phyloP scores from a whole-genome alignment of 2,113 vertebrate species.

The Canis aureus region DNA sequence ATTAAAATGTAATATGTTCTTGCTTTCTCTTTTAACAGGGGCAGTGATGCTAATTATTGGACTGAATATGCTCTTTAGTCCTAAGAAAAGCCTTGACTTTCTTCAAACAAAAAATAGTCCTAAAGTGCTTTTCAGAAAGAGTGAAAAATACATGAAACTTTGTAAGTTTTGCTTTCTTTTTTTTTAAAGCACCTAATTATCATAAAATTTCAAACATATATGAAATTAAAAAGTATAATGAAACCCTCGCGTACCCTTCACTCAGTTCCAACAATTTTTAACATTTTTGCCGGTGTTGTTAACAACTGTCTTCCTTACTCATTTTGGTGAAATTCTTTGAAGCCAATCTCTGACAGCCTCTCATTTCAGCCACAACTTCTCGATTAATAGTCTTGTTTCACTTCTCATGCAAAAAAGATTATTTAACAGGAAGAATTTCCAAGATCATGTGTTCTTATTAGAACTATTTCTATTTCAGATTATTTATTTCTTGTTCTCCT shows the following conservation, averaged over 20 bases:
- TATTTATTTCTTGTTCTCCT: neutral
- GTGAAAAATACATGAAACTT: slow-evolving; percentile 84
- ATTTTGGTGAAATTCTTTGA: neutral
- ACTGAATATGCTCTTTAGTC: slow-evolving; percentile 74
- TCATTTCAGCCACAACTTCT: slow-evolving; percentile 1
- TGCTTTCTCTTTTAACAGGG: slow-evolving; percentile 81
- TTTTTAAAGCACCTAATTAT: neutral
- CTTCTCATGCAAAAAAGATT: slow-evolving; percentile 2
- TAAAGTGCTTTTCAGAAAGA: slow-evolving; percentile 82
- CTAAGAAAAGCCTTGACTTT: slow-evolving; percentile 81
- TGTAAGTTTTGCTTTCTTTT: slow-evolving; percentile 84
- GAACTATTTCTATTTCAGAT: neutral
- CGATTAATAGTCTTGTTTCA: slow-evolving; percentile 32
- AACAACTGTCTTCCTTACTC: neutral
- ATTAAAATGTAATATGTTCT: slow-evolving; percentile 47
- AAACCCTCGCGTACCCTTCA: neutral
- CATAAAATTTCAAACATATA: neutral
- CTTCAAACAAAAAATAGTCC: slow-evolving; percentile 83
- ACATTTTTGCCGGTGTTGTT: neutral
- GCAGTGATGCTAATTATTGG: slow-evolving; percentile 85
- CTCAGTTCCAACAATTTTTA: neutral
- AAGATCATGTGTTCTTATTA: neutral
- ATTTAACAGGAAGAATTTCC: slow-evolving; percentile 39
- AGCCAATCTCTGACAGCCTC: neutral
- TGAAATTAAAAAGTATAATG: neutral